Evolutionary conservation across 2,113 vertebrate genomes (phyloP), one percentile per base, ranked within the genome.

Genomic region (Datnioides undecimradiatus): DNA sequence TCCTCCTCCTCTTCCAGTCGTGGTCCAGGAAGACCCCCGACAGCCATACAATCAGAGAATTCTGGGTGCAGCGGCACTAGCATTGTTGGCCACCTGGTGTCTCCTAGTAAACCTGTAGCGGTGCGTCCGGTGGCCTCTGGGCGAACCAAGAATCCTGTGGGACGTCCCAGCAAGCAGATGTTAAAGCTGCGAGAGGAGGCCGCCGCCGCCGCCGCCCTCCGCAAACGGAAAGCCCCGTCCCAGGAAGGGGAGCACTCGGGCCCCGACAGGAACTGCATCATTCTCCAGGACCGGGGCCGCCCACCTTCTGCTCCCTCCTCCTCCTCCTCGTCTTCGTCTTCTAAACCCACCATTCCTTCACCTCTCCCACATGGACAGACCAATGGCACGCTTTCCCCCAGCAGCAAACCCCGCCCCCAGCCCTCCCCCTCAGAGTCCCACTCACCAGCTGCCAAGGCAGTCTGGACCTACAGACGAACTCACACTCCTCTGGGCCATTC

Each of bases 201-300:
- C 27, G 94, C 66, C 1, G 68, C 90, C 0, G 91, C 94, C 0
- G 94, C 95, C 14, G 82, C 95, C 34, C 93, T 95, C 40, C 93
- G 95, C 34, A 96, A 96, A 52, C 94, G 96, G 29, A 97, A 96
- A 83, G 91, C 94, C 48, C 94, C 95, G 0, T 91, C 92, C 0
- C 91, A 95, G 41, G 87, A 93, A 10, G 90, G 90, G 13, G 91
- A 93, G 48, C 92, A 95, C 49, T 91, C 94, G 2, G 95, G 95
- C 33, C 95, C 95, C 12, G 96, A 97, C 93, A 95, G 96, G 94
- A 97, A 96, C 91, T 97, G 95, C 80, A 77, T 95, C 62, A 27
- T 94, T 40, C 91, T 94, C 54, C 93, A 92, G 59, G 94, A 94
- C 69, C 41, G 90, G 82, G 92, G 92, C 83, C 95, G 95, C 45